Percentiles rank a stretch among this genome's conserved stretches.
Evolutionary conservation across 2,113 vertebrate genomes (phyloP).

Genomic region (Hippolais icterina): DNA sequence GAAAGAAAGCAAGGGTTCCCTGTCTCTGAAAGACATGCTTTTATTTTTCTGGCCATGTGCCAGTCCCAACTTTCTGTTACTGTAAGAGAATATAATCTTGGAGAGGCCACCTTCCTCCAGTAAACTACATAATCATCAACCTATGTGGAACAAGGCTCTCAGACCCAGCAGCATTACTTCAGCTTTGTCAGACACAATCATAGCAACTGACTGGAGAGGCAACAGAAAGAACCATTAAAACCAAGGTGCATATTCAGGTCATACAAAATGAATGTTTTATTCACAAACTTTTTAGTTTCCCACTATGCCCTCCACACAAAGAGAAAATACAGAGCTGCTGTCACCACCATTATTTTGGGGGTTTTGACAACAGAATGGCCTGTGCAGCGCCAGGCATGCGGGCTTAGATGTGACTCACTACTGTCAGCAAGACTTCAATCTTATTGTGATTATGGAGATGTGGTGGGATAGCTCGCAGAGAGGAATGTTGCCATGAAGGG

Average conservation of each 20-base stretch:
- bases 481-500: neutral
- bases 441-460: neutral
- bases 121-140: neutral
- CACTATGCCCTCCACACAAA: neutral
- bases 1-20: neutral
- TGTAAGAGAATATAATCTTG: neutral
- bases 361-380: neutral
- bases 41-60: neutral
- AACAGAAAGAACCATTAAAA: neutral
- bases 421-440: neutral
- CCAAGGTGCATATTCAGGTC: neutral
- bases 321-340: neutral
- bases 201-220: rapidly evolving
- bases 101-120: neutral
- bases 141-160: neutral
- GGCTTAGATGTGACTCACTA: neutral
- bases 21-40: neutral
- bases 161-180: neutral
- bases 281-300: neutral
- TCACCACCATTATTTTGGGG: neutral
- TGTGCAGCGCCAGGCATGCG: neutral
- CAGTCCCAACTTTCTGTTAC: neutral
- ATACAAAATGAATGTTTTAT: neutral
- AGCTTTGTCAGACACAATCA: neutral
- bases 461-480: neutral